Evolutionary conservation across 2,797 vertebrate species (phyloP), one percentile per base, ranked within the genome.

Genomic region (Cottoperca gobio): DNA sequence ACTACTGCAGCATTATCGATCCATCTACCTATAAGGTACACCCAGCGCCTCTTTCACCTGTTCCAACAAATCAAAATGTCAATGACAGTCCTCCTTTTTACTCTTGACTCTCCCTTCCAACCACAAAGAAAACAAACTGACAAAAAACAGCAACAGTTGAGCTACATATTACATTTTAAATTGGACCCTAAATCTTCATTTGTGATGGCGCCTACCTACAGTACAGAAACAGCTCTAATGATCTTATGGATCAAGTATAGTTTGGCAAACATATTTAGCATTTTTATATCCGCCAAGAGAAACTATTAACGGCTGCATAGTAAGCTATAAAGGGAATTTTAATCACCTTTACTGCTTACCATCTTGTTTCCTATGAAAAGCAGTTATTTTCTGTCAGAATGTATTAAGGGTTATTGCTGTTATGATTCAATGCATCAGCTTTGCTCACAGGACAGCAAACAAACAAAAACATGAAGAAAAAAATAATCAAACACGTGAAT

Each of bases 301-400:
- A 77, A 53, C 45, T 37, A 57, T 62, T 72, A 50, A 10, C 1
- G 9, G 10, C 35, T 62, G 17, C 59, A 65, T 16, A 33, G 24
- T 24, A 63, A 58, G 73, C 79, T 63, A 46, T 81, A 80, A 73
- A 79, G 64, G 2, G 52, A 54, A 13, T 54, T 81, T 73, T 63
- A 67, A 76, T 78, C 60, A 75, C 39, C 55, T 79, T 82, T 69
- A 76, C 37, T 70, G 59, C 60, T 48, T 50, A 55, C 63, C 73
- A 78, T 26, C 45, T 43, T 50, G 46, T 73, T 62, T 79, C 57
- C 54, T 28, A 40, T 67, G 52, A 75, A 81, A 71, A 76, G 19
- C 17, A 9, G 55, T 33, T 48, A 28, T 64, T 60, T 77, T n/a
- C 35, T 50, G 45, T 58, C 45, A 62, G 45, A 49, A 50, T 71